These are phyloP conservation scores for Lottia gigantea DNA, from an alignment of 2,888 invertebrate species.

Conservation along the genomic window DNA sequence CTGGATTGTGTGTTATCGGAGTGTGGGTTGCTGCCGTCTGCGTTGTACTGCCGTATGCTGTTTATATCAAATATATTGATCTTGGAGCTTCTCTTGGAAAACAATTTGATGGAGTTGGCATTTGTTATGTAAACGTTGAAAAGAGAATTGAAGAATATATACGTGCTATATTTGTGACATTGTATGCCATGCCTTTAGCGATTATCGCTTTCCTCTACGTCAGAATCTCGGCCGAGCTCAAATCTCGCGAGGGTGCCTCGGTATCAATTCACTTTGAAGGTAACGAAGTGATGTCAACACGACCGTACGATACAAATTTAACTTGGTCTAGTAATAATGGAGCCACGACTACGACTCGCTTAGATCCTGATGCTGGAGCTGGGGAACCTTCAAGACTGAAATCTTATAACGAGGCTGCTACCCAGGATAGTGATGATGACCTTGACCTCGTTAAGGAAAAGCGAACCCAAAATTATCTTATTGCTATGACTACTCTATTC, in stretches of 20 bases:
- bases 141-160: constrained; percentile 63
- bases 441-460: constrained; percentile 72
- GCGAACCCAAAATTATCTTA: constrained; percentile 77
- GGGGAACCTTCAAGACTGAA: constrained; percentile 17
- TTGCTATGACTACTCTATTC: constrained; percentile 76
- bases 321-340: constrained; percentile 32
- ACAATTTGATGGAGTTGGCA: constrained; percentile 56
- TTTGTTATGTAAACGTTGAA: constrained; percentile 59
- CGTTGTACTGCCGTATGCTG: constrained; percentile 79
- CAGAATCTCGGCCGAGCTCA: constrained; percentile 75
- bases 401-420: constrained; percentile 37
- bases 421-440: constrained; percentile 58
- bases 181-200: constrained; percentile 73
- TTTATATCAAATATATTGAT: constrained; percentile 79
- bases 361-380: constrained; percentile 11
- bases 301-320: constrained; percentile 32
- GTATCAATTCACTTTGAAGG: constrained; percentile 47
- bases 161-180: constrained; percentile 63
- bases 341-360: background rate
- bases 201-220: constrained; percentile 77
- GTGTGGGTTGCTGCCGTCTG: constrained; percentile 80
- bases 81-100: constrained; percentile 73
- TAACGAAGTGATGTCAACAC: constrained; percentile 22
- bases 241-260: constrained; percentile 46
- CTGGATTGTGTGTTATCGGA: constrained; percentile 77